Conservation (phyloP, 2,888 invertebrate species). For the Drosophila paranaensis region DNA sequence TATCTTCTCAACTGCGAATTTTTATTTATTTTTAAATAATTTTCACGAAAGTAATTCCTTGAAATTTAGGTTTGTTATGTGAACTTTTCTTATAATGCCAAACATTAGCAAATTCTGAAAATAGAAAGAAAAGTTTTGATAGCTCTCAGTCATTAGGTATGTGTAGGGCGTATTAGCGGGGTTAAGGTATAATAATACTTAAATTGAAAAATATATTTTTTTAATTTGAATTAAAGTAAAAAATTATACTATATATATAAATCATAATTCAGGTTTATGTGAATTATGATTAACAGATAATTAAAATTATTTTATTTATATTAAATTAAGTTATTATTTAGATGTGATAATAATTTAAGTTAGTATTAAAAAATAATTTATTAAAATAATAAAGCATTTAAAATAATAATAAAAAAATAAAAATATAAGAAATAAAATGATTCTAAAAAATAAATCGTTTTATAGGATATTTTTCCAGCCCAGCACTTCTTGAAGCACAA, state of each 20-base stretch:
- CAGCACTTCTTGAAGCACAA: neutral
- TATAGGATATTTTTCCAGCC: constrained; percentile 21
- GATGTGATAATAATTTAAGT: no score
- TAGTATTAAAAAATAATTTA: neutral
- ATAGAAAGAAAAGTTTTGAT: constrained; percentile 31
- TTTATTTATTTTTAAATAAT: neutral
- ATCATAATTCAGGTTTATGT: no score
- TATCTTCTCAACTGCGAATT: neutral
- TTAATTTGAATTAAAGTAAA: no score
- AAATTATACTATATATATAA: no score
- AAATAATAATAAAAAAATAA: neutral
- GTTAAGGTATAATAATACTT: neutral
- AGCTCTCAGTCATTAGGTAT: neutral
- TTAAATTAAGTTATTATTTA: no score
- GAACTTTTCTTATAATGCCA: constrained; percentile 35
- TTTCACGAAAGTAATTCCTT: neutral
- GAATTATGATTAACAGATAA: no score
- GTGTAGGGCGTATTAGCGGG: neutral
- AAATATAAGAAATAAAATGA: neutral
- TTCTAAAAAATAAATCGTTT: neutral
- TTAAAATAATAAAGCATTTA: neutral
- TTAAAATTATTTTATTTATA: no score
- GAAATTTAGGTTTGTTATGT: constrained; percentile 2
- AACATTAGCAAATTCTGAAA: constrained; percentile 42
- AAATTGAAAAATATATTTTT: no score